Percentiles rank a stretch among this genome's conserved stretches.
Evolutionary conservation across 2,888 invertebrate genomes (phyloP).

Genomic region (Coleophora deauratella): DNA sequence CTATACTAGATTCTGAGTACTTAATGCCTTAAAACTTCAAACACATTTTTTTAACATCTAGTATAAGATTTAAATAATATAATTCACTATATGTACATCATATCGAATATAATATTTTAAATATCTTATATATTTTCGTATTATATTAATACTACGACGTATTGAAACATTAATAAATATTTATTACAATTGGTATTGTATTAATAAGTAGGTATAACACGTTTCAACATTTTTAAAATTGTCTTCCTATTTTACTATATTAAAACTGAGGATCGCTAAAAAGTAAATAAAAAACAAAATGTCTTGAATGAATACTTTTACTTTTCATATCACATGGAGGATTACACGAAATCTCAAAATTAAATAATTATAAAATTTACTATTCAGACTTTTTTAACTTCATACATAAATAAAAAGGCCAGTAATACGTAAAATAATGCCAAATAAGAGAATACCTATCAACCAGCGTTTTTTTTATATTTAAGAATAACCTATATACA

Average conservation of each 20-base stretch:
- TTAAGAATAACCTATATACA: no score
- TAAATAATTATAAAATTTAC: slow-evolving; percentile 15
- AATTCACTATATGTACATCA: no score
- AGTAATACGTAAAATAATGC: slow-evolving; percentile 16
- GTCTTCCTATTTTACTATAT: no score
- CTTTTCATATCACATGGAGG: slow-evolving; percentile 60
- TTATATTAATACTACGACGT: slow-evolving; percentile 18
- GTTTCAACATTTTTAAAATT: slow-evolving; percentile 24
- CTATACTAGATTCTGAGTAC: no score
- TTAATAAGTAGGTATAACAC: no score
- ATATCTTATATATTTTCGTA: slow-evolving; percentile 34
- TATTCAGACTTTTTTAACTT: slow-evolving; percentile 44
- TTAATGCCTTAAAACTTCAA: no score
- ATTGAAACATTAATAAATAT: slow-evolving; percentile 38
- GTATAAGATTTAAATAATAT: no score
- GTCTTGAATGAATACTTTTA: slow-evolving; percentile 47
- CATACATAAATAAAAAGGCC: slow-evolving; percentile 31
- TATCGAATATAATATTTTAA: no score
- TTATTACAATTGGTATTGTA: slow-evolving; percentile 26
- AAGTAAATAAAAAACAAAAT: slow-evolving; percentile 36
- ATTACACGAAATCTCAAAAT: slow-evolving; percentile 56
- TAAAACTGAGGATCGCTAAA: no score
- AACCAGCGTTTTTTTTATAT: no score
- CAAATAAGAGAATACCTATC: no score
- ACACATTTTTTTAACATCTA: no score